Conservation (phyloP, 2,113 vertebrate genomes). For the Potamarius usumacintae region DNA sequence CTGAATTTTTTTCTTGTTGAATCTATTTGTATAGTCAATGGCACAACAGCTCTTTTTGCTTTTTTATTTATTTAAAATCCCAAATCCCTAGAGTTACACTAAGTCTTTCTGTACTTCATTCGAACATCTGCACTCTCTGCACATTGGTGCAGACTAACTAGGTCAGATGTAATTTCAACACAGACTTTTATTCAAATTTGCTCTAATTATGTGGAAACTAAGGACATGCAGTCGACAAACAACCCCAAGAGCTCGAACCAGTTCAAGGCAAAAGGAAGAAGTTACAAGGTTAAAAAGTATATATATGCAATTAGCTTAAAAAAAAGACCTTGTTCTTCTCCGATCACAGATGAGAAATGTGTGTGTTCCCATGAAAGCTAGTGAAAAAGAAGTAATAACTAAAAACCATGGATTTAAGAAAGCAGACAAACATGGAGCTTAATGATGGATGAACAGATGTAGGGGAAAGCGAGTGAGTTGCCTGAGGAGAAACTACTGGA, state of each 20-base stretch:
- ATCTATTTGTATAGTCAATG: no score
- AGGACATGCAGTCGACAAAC: background rate
- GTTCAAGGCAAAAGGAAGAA: background rate
- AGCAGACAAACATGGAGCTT: background rate
- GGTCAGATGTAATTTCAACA: conserved; percentile 16
- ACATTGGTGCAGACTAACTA: background rate
- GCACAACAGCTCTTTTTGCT: no score
- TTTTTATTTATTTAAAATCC: background rate
- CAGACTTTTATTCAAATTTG: conserved; percentile 23
- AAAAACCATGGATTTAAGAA: background rate
- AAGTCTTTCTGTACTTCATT: background rate
- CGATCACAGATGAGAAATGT: background rate
- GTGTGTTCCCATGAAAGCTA: background rate
- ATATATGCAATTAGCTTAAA: background rate
- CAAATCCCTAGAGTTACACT: background rate
- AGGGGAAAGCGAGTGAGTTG: background rate
- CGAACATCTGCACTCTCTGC: conserved; percentile 7
- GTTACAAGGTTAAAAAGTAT: background rate
- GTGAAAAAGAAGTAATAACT: background rate
- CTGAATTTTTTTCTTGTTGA: no score
- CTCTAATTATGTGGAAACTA: conserved; percentile 18
- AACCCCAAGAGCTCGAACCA: background rate
- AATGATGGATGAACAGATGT: background rate
- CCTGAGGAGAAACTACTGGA: background rate
- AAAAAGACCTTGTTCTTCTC: background rate